These are phyloP conservation scores for Pseudolaguvia tuberculata DNA, from an alignment of 2,113 vertebrate species.

Conservation along the genomic window DNA sequence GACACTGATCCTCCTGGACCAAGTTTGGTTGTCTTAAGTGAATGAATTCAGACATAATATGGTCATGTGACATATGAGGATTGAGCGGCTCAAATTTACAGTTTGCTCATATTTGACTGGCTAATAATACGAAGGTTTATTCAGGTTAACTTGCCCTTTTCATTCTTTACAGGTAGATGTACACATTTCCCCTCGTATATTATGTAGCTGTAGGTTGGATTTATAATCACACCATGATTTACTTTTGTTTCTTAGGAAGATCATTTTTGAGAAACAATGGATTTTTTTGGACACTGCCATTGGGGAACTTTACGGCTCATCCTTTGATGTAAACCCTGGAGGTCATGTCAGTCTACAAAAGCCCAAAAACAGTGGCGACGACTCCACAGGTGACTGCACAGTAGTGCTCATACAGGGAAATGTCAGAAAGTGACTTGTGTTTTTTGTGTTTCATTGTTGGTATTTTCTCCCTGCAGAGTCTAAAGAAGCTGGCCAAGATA, in stretches of 20 bases:
- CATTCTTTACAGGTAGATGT: too few species aligned
- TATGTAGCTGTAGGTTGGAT: too few species aligned
- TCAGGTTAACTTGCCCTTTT: too few species aligned
- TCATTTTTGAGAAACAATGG: slow-evolving; percentile 96
- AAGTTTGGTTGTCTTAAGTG: too few species aligned
- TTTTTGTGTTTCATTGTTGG: neutral
- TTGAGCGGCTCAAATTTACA: too few species aligned
- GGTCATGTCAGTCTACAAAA: slow-evolving; percentile 78
- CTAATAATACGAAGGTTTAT: too few species aligned
- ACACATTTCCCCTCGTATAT: too few species aligned
- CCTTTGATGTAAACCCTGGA: slow-evolving; percentile 81
- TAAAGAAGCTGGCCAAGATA: slow-evolving; percentile 90
- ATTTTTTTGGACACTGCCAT: slow-evolving; percentile 86
- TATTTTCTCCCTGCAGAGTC: slow-evolving; percentile 67
- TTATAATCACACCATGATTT: neutral
- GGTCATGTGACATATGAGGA: too few species aligned
- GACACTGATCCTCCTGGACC: too few species aligned
- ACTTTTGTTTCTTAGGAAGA: slow-evolving; percentile 71
- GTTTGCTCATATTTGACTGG: too few species aligned
- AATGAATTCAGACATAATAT: too few species aligned
- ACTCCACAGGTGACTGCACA: slow-evolving; percentile 67
- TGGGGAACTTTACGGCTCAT: slow-evolving; percentile 80
- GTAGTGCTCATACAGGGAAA: too few species aligned
- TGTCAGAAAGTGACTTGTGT: neutral
- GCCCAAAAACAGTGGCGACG: slow-evolving; percentile 58